Percentiles rank a stretch among this genome's conserved stretches.
These are phyloP conservation scores for Ctenoplectra terminalis DNA, from an alignment of 1,140 invertebrate genomes.

Conservation along the genomic window DNA sequence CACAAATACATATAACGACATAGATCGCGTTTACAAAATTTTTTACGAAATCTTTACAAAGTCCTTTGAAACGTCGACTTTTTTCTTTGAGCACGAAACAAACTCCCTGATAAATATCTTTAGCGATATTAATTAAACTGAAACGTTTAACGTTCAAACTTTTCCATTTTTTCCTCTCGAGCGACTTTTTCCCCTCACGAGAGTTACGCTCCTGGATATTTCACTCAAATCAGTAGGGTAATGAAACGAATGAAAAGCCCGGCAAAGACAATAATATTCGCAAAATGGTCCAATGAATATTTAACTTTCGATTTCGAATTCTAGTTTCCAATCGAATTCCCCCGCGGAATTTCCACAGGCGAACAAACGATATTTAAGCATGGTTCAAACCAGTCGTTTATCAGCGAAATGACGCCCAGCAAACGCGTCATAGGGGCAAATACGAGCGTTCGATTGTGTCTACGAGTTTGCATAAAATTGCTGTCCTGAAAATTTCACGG, in stretches of 20 bases:
- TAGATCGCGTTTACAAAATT: no score
- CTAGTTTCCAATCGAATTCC: neutral
- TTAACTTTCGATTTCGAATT: neutral
- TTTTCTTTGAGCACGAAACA: no score
- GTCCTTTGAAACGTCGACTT: no score
- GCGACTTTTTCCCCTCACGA: neutral
- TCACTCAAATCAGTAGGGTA: neutral
- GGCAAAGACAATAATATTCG: neutral
- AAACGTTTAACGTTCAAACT: neutral
- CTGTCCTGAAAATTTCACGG: neutral
- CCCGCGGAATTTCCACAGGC: neutral
- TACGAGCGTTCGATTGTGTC: neutral
- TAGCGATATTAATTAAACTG: neutral
- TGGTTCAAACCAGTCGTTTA: neutral
- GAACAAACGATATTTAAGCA: neutral
- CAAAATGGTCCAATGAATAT: constrained; percentile 5
- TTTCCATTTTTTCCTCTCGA: neutral
- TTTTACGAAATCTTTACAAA: no score
- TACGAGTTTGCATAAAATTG: neutral
- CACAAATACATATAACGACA: no score
- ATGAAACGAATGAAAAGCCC: neutral
- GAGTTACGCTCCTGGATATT: neutral
- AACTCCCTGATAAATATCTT: no score
- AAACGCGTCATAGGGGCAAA: neutral
- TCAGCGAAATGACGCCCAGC: neutral